A percentile compares a stretch with the other conserved stretches of the same genome.
phyloP scores from a whole-genome alignment of 1,140 invertebrate species.

The Heliconius eleuchia region DNA sequence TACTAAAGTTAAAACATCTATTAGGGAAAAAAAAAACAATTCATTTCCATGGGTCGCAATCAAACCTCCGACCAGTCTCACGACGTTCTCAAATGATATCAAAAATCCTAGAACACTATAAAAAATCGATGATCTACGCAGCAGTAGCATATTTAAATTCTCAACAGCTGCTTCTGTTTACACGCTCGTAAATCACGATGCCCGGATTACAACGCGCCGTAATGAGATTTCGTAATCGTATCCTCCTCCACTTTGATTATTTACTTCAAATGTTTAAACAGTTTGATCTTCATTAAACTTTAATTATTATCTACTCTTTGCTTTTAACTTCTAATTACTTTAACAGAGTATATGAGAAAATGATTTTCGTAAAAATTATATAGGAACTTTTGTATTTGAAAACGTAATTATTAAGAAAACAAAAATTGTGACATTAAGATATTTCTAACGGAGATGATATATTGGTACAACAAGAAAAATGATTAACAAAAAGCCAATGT shows the following conservation, averaged over 20 bases:
- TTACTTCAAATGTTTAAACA: constrained; percentile 31
- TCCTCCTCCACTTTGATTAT: constrained; percentile 39
- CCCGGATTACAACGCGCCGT: constrained; percentile 39
- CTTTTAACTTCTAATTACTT: constrained; percentile 1
- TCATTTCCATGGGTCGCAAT: no score
- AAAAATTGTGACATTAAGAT: no score
- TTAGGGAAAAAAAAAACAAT: no score
- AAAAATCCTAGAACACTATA: background rate
- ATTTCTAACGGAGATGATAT: no score
- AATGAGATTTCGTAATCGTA: constrained; percentile 45
- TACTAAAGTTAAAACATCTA: no score
- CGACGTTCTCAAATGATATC: background rate
- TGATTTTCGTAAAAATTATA: background rate
- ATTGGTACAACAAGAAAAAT: no score
- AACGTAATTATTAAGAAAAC: background rate
- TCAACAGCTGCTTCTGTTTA: constrained; percentile 37
- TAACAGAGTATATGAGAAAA: background rate
- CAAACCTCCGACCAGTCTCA: no score
- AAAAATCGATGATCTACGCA: background rate
- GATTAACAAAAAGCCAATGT: no score
- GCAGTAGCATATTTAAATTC: constrained; percentile 18
- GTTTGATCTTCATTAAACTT: constrained; percentile 27
- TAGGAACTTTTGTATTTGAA: background rate
- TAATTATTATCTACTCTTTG: constrained; percentile 16
- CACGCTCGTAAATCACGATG: constrained; percentile 39